These are phyloP conservation scores for Channallabes apus DNA, from an alignment of 2,797 vertebrate species.

Conservation along the genomic window DNA sequence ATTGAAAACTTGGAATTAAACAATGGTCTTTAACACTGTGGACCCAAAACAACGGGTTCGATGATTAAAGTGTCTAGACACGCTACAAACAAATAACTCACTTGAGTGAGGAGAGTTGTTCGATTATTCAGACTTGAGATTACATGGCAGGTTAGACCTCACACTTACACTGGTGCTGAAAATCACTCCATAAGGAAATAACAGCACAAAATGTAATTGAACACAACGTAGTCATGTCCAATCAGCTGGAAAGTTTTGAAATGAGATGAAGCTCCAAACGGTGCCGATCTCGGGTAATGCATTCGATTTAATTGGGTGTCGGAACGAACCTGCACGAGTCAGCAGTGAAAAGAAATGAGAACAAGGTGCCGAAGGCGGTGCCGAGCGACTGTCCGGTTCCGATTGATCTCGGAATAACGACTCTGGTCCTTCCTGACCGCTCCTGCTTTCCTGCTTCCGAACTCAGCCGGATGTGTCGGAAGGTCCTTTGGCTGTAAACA, in stretches of 20 bases:
- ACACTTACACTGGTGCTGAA: background rate
- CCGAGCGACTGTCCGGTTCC: background rate
- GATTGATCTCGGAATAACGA: conserved; percentile 16
- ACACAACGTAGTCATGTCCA: background rate
- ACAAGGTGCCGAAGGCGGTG: background rate
- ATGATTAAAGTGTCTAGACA: conserved; percentile 20
- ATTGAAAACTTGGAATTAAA: conserved; percentile 30
- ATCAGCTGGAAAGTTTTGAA: conserved; percentile 3
- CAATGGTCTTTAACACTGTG: conserved; percentile 28
- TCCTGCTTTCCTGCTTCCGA: background rate
- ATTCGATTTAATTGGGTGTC: conserved; percentile 12
- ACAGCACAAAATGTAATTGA: background rate
- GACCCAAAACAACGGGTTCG: conserved; percentile 7
- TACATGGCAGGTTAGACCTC: background rate
- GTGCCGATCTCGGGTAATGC: background rate
- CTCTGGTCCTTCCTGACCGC: background rate
- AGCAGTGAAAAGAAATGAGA: conserved; percentile 5
- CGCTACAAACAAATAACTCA: conserved; percentile 31
- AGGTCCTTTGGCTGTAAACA: conserved; percentile 18
- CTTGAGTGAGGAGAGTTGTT: background rate
- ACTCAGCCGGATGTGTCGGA: conserved; percentile 4
- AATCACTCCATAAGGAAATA: background rate
- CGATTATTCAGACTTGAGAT: background rate
- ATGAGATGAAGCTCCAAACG: background rate
- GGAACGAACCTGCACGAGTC: conserved; percentile 23